These are phyloP conservation scores for Metridium senile DNA, from an alignment of 92 coral and sea anemone genomes.

Conservation along the genomic window DNA sequence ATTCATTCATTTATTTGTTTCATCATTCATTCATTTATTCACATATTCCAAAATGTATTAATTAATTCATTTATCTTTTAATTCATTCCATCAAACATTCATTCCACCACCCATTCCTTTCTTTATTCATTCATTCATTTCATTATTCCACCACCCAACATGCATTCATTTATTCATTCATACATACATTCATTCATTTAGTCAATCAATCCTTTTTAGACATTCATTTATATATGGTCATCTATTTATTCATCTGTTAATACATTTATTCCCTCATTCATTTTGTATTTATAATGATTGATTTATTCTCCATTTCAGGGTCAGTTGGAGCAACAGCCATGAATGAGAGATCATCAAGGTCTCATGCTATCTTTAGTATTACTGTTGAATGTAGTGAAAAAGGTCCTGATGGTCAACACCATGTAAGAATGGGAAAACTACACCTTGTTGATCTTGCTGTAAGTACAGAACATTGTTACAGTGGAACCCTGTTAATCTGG, in stretches of 20 bases:
- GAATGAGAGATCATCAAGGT: conserved; percentile 98
- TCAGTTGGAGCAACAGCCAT: conserved; percentile 99
- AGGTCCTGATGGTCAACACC: conserved; percentile 97
- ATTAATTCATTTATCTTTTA: no score
- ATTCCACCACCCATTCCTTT: no score
- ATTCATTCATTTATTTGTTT: no score
- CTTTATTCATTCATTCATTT: no score
- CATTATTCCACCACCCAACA: no score
- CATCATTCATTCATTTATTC: no score
- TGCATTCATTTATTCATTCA: background rate
- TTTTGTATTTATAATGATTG: background rate
- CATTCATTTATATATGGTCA: background rate
- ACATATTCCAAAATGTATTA: no score
- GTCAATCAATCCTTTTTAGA: background rate
- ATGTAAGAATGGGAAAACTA: conserved; percentile 98
- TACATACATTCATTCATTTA: background rate
- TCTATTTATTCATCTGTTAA: background rate
- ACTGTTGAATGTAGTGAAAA: conserved; percentile 99
- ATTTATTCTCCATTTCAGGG: conserved; percentile 39
- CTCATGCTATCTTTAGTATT: conserved; percentile 94
- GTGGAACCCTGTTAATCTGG: no score
- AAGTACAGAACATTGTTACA: no score
- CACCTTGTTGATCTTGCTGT: conserved; percentile 99
- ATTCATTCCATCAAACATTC: no score
- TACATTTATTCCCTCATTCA: no score